phyloP scores from a whole-genome alignment of 2,113 vertebrate species.

The Oxyura jamaicensis region DNA sequence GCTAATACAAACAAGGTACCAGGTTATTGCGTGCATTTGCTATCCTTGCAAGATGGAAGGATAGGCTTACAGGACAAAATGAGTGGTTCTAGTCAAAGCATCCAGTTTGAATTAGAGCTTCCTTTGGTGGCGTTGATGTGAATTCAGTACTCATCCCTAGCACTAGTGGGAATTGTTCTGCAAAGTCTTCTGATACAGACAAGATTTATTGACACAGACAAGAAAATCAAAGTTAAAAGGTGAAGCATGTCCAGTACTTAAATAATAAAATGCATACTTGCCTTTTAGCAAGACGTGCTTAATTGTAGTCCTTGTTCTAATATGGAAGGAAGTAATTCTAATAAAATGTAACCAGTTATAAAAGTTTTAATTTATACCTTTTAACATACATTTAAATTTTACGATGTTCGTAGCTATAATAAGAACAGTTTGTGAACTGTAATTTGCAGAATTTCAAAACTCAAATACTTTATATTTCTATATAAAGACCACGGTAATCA shows the following conservation, averaged over 20 bases:
- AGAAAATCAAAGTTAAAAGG: conserved; percentile 30
- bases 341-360: conserved; percentile 7
- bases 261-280: conserved; percentile 17
- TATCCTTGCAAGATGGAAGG: neutral
- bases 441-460: neutral
- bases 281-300: conserved; percentile 15
- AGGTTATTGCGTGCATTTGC: neutral
- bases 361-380: conserved; percentile 7
- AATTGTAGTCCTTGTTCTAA: neutral
- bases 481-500: neutral
- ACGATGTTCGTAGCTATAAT: neutral
- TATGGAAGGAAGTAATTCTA: neutral
- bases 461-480: neutral
- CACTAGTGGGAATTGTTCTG: neutral
- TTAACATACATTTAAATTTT: neutral
- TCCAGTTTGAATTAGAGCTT: neutral
- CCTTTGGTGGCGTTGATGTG: neutral
- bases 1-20: neutral
- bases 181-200: neutral
- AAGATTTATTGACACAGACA: neutral
- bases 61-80: neutral
- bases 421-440: neutral
- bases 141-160: neutral
- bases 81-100: neutral
- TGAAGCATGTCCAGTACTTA: neutral